Evolutionary conservation across 1,140 invertebrate species (phyloP), one percentile per base, ranked within the genome.

Genomic region (Homarus americanus): DNA sequence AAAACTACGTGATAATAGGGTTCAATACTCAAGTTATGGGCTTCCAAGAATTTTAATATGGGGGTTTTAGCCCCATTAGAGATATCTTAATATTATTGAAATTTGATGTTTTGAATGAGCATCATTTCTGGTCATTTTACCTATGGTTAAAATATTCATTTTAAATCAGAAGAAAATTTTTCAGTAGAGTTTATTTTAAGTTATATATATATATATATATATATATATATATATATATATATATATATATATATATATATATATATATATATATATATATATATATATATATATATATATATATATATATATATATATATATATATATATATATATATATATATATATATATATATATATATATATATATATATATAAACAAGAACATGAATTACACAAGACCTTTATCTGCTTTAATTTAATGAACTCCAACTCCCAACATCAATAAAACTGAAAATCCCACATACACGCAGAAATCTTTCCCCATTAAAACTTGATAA

Each of bases 401-500:
- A 15, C 9, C 0, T 49, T 49, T 15, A 49, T 1, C 9, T 10
- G 44, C 15, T 49, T 49, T 15, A 49, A 15, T 49, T 15, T 49
- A 7, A 1, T 49, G 44, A 49, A 12, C n/a, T 10, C 9, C 15
- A 15, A 49, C 44, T 7, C 44, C 44, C 9, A 49, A 49, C 44
- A 7, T 10, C 12, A 69, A 85, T 85, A 73, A 73, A 76, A 76
- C 69, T 44, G n/a, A n/a, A 53, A 86, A 49, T 86, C 41, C 72
- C 41, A 32, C 83, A 73, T 40, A 76, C 76, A 86, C 53, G 83
- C 83, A 49, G 72, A 75, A 86, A 86, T 86, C 83, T 76, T 86
- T 86, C 72, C 72, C 83, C 83, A 86, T 86, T 86, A 86, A 86
- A 86, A 86, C 83, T 86, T 86, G 72, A 76, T 86, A 86, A 86